These are phyloP conservation scores for Scylla paramamosain DNA, from an alignment of 1,140 invertebrate genomes.

Conservation along the genomic window DNA sequence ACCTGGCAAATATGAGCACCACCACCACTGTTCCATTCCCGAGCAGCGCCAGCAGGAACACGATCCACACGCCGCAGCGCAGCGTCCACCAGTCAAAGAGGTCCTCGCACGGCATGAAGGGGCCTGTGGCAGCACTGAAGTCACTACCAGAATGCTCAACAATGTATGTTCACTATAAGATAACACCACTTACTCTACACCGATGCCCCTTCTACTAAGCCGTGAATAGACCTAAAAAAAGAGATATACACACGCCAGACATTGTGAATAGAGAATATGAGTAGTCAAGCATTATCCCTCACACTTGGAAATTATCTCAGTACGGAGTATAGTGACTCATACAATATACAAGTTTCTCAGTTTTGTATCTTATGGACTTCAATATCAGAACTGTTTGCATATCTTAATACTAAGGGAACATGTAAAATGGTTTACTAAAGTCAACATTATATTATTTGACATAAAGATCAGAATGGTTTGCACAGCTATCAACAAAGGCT, in stretches of 20 bases:
- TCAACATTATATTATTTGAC: no score
- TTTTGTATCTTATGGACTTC: no score
- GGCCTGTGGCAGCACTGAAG: conserved; percentile 84
- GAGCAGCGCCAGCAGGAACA: conserved; percentile 95
- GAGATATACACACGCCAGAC: neutral
- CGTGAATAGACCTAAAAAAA: neutral
- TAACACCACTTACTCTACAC: neutral
- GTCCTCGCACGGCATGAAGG: conserved; percentile 97
- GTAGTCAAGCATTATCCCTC: no score
- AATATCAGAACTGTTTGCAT: no score
- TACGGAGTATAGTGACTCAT: no score
- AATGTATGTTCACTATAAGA: neutral
- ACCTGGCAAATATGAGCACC: conserved; percentile 93
- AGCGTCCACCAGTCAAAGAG: conserved; percentile 99
- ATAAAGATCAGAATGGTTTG: conserved; percentile 5
- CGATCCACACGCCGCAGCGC: conserved; percentile 97
- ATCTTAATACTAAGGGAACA: no score
- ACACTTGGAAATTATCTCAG: no score
- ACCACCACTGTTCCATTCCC: conserved; percentile 98
- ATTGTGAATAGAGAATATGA: neutral
- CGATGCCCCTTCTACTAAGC: neutral
- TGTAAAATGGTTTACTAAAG: no score
- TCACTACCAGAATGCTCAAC: conserved; percentile 21
- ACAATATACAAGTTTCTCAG: no score
- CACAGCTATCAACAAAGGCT: neutral